Percentiles rank a stretch among this genome's conserved stretches.
phyloP scores from a whole-genome alignment of 2,797 vertebrate species.

The Morus bassanus region DNA sequence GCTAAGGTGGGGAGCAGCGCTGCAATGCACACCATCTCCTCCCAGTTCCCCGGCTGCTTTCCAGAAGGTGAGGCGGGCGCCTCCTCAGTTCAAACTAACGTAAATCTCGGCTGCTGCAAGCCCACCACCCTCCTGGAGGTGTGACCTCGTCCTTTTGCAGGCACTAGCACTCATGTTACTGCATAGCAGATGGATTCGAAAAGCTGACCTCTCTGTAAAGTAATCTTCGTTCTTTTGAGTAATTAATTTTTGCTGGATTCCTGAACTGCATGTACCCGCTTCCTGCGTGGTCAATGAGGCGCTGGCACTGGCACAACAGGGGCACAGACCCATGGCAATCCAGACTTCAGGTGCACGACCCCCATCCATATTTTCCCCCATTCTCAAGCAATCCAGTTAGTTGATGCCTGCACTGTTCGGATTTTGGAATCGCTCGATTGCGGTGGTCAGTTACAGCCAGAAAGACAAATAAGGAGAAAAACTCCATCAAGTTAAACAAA shows the following conservation, averaged over 20 bases:
- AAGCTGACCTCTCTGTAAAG: slow-evolving; percentile 6
- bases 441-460: background rate
- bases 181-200: slow-evolving; percentile 20
- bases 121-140: background rate
- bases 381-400: background rate
- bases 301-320: background rate
- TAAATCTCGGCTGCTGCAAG: background rate
- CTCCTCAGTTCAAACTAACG: background rate
- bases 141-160: background rate
- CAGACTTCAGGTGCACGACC: background rate
- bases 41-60: background rate
- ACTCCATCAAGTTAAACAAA: background rate
- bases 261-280: background rate
- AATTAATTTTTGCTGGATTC: slow-evolving; percentile 10
- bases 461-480: background rate
- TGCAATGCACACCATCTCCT: background rate
- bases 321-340: background rate
- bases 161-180: background rate
- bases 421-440: background rate
- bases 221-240: slow-evolving; percentile 2
- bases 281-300: background rate
- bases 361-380: background rate
- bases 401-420: background rate
- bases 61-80: background rate
- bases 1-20: background rate